Evolutionary conservation across 2,888 invertebrate species (phyloP).

Genomic region (Leptinotarsa rubiginosa): DNA sequence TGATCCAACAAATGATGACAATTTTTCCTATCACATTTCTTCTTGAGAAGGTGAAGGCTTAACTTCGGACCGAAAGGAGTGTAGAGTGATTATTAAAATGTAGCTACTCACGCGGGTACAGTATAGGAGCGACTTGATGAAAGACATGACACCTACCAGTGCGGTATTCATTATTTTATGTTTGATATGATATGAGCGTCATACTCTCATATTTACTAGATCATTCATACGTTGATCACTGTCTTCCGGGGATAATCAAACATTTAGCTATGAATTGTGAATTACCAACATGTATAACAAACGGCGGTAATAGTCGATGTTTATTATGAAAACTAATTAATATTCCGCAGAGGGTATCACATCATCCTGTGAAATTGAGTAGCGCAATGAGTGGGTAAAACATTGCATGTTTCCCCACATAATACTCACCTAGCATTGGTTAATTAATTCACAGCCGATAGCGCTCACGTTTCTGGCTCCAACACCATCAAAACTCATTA

Average conservation of each 20-base stretch:
- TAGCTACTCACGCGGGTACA: too few relatives aligned
- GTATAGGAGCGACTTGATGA: too few relatives aligned
- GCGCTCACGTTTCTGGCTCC: conserved; percentile 55
- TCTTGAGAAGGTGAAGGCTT: too few relatives aligned
- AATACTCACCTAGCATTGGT: conserved; percentile 53
- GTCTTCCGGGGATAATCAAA: neutral
- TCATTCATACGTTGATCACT: neutral
- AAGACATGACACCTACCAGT: too few relatives aligned
- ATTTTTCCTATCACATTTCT: too few relatives aligned
- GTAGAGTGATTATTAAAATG: too few relatives aligned
- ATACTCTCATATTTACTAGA: neutral
- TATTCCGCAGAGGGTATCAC: conserved; percentile 18
- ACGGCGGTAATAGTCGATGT: conserved; percentile 8
- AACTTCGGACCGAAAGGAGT: too few relatives aligned
- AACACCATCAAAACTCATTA: conserved; percentile 57
- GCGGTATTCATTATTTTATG: too few relatives aligned
- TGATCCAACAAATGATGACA: too few relatives aligned
- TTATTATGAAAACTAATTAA: conserved; percentile 20
- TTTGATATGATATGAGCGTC: too few relatives aligned
- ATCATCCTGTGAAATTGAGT: conserved; percentile 19
- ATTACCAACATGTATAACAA: neutral
- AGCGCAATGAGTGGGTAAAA: conserved; percentile 33
- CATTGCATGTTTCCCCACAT: conserved; percentile 52
- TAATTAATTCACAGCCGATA: conserved; percentile 59
- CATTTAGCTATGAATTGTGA: neutral